phyloP scores from a whole-genome alignment of 2,113 vertebrate genomes.

The Zonotrichia leucophrys region DNA sequence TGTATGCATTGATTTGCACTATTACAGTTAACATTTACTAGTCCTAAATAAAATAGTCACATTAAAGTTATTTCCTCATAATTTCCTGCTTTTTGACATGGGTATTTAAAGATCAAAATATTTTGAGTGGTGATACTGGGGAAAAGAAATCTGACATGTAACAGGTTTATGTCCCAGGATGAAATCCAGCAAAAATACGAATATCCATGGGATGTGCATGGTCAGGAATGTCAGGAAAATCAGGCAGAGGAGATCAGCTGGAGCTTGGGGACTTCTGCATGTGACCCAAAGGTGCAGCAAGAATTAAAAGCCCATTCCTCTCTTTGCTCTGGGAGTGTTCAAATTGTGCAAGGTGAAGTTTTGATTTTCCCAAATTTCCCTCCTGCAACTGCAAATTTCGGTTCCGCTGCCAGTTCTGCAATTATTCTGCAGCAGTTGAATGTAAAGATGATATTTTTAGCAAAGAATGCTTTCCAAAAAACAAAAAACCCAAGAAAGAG shows the following conservation, averaged over 20 bases:
- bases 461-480: not conserved
- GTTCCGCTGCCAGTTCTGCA: not conserved
- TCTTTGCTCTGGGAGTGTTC: not conserved
- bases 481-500: not conserved
- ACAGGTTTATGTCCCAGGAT: not conserved
- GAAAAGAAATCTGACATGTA: not conserved
- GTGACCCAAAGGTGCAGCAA: not conserved
- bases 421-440: not conserved
- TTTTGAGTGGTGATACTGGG: not conserved
- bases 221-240: not conserved
- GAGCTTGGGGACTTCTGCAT: not conserved
- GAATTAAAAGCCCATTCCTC: not conserved
- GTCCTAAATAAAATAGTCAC: not conserved
- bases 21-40: not conserved
- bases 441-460: not conserved
- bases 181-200: not conserved
- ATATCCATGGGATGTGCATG: not conserved
- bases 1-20: not conserved
- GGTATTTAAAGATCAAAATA: not conserved
- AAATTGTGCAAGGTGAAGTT: not conserved
- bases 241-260: not conserved
- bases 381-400: accelerated
- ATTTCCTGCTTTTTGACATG: not conserved
- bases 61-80: not conserved
- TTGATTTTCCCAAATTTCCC: not conserved